Conservation (phyloP, 1,140 invertebrate genomes). For the Maconellicoccus hirsutus region DNA sequence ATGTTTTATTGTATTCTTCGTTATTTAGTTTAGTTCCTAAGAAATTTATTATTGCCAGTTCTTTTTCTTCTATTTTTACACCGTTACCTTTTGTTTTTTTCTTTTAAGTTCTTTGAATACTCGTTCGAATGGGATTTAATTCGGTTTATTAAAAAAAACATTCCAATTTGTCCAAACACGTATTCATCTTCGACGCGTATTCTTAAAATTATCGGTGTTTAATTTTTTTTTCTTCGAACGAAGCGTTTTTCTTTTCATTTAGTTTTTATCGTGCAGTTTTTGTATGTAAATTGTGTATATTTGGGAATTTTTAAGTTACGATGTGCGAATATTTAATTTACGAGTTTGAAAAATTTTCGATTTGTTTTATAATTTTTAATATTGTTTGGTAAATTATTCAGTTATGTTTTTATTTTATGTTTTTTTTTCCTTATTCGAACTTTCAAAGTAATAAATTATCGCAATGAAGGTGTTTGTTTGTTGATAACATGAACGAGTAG, state of each 20-base stretch:
- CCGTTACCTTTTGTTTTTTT: background rate
- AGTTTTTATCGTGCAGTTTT: too few relatives aligned
- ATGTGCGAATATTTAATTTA: background rate
- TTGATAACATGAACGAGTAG: too few relatives aligned
- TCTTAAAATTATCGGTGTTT: too few relatives aligned
- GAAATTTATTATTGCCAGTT: background rate
- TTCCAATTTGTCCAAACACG: too few relatives aligned
- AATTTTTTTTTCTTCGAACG: too few relatives aligned
- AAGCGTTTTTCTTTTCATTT: too few relatives aligned
- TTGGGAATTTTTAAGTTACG: background rate
- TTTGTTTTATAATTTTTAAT: constrained; percentile 6
- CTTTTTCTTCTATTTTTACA: background rate
- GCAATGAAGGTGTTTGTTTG: too few relatives aligned
- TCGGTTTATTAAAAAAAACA: too few relatives aligned
- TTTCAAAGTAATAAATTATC: constrained; percentile 6
- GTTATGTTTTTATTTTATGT: constrained; percentile 1
- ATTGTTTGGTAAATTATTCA: constrained; percentile 6
- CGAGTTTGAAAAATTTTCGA: background rate
- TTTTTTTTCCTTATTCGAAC: background rate
- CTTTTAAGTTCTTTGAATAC: background rate
- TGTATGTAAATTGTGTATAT: too few relatives aligned
- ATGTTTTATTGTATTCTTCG: background rate
- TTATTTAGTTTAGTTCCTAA: background rate
- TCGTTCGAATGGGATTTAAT: background rate
- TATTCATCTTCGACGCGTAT: too few relatives aligned